A percentile compares a stretch with the other conserved stretches of the same genome.
Conservation (phyloP, 2,113 vertebrate genomes). For the Madoqua kirkii region DNA sequence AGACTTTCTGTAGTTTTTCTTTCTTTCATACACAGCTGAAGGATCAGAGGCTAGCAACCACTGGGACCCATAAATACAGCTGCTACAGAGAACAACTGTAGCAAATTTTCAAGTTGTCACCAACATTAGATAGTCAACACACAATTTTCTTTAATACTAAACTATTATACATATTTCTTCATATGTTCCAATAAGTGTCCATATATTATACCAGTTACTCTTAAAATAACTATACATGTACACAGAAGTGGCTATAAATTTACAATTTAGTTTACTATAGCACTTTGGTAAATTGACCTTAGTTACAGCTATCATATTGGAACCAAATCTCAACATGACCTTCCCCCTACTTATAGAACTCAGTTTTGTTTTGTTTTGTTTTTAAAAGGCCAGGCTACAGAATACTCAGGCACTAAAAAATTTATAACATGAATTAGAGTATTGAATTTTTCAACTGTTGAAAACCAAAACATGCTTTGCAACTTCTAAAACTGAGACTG, state of each 20-base stretch:
- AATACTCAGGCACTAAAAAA: conserved; percentile 34
- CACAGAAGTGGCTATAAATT: neutral
- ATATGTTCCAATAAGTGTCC: conserved; percentile 1
- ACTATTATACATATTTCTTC: neutral
- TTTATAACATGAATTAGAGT: neutral
- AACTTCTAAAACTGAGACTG: conserved; percentile 43
- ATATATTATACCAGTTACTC: neutral
- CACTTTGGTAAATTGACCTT: conserved; percentile 28
- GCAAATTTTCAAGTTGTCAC: neutral
- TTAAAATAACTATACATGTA: neutral
- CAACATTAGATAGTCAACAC: neutral
- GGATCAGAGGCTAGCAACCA: neutral
- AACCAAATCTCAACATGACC: neutral
- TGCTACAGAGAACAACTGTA: neutral
- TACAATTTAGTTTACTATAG: conserved; percentile 13
- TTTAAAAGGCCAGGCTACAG: neutral
- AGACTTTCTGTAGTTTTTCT: neutral
- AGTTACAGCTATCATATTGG: neutral
- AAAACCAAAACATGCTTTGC: neutral
- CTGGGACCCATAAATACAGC: neutral
- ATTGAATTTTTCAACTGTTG: neutral
- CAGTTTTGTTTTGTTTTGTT: neutral
- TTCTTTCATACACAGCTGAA: neutral
- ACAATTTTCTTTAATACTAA: neutral
- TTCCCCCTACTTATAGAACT: conserved; percentile 12